Evolutionary conservation across 2,113 vertebrate species (phyloP).

Genomic region (Podocnemis expansa): DNA sequence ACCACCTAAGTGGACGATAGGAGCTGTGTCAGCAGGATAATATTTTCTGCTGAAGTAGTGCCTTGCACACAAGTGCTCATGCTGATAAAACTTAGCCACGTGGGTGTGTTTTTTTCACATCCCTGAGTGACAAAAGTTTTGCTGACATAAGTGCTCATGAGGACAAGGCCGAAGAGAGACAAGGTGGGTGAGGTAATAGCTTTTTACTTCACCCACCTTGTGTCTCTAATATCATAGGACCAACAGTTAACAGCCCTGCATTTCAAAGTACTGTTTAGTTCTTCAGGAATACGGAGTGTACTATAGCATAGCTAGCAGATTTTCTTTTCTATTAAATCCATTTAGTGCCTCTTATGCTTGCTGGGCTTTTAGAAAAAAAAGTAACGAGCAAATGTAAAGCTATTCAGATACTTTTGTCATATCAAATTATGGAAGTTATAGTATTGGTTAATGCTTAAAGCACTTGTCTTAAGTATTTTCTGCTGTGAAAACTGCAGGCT

Average conservation of each 20-base stretch:
- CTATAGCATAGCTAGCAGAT: neutral
- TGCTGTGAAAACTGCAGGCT: neutral
- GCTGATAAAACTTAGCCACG: too few species aligned
- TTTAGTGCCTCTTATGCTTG: neutral
- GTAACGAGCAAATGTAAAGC: neutral
- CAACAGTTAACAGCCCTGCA: too few species aligned
- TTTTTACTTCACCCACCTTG: neutral
- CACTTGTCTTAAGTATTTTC: conserved; percentile 17
- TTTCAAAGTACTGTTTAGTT: too few species aligned
- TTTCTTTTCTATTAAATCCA: neutral
- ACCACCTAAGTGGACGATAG: too few species aligned
- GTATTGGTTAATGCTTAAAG: neutral
- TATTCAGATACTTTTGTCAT: neutral
- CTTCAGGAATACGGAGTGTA: too few species aligned
- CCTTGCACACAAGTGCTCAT: too few species aligned
- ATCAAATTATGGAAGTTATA: neutral
- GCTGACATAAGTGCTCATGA: too few species aligned
- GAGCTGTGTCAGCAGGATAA: too few species aligned
- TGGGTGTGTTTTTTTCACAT: too few species aligned
- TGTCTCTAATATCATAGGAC: neutral
- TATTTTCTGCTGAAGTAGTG: too few species aligned
- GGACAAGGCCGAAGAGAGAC: neutral
- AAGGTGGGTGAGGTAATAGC: neutral
- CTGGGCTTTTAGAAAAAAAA: neutral
- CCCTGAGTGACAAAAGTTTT: too few species aligned